These are phyloP conservation scores for Bacillus rossius DNA, from an alignment of 1,140 invertebrate genomes.

Conservation along the genomic window DNA sequence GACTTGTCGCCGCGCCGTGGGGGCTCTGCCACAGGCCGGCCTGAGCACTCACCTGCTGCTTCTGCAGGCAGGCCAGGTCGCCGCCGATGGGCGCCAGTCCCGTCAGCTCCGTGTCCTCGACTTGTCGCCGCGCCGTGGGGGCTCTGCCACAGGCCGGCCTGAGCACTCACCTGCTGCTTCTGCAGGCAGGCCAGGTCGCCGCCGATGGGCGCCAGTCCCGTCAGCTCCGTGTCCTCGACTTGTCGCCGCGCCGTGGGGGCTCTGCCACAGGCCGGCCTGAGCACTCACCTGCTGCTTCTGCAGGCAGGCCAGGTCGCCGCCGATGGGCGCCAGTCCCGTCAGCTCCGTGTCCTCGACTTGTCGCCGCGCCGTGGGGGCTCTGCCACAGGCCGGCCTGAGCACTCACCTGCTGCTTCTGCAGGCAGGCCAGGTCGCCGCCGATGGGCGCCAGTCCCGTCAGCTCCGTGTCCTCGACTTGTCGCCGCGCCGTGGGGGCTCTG, in stretches of 20 bases:
- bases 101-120: constrained; percentile 87
- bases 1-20: no score
- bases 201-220: constrained; percentile 71
- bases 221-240: constrained; percentile 89
- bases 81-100: constrained; percentile 73
- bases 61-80: constrained; percentile 71
- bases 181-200: constrained; percentile 71
- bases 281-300: constrained; percentile 72
- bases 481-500: no score
- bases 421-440: constrained; percentile 67
- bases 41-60: constrained; percentile 71
- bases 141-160: no score
- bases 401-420: constrained; percentile 75
- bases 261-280: no score
- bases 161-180: constrained; percentile 70
- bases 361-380: no score
- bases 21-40: no score
- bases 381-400: no score
- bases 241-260: no score
- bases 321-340: constrained; percentile 69
- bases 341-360: constrained; percentile 92
- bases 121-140: no score
- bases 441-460: constrained; percentile 74
- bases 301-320: constrained; percentile 69
- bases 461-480: constrained; percentile 91